Evolutionary conservation across 2,113 vertebrate species (phyloP), one percentile per base, ranked within the genome.

Genomic region (Chaetura pelagica): DNA sequence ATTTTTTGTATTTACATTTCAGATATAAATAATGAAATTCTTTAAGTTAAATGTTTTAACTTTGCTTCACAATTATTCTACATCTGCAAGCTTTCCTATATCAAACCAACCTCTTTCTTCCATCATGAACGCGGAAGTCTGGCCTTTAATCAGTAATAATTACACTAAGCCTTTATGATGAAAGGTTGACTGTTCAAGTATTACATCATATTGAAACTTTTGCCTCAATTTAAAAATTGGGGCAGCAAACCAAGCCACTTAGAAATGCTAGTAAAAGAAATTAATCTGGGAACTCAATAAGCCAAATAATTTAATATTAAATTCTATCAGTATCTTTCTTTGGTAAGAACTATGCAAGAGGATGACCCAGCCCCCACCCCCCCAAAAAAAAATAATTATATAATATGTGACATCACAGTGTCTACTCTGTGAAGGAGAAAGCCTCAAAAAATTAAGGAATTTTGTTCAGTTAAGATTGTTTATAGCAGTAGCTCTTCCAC

Each of bases 391-490:
- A 84, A 75, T 51, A 93, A 88, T 77, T 57, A 68, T 92, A 61
- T 73, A 84, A 38, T 96, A 95, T 81, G 89, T 94, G 95, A 94
- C 93, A 95, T 94, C 96, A 97, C 95, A 97, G 93, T 97, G 95
- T 92, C 86, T 96, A 93, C 91, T 97, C 94, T 96, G 94, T 96
- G 94, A 96, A 96, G 91, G 76, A 95, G 89, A 95, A 96, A 95
- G 93, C 93, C 96, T 97, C 93, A 94, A 87, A 94, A 95, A 97
- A 94, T 75, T 90, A 94, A 93, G 89, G 95, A 97, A 93, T 92
- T 96, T 92, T 90, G 69, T 94, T 97, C 88, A 93, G 67, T 94
- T 94, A 86, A 86, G 85, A 93, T 95, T 94, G 89, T 93, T 93
- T 92, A 92, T 90, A 90, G 84, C 89, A 75, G 64, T 90, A 94